Conservation (phyloP, 1,140 invertebrate genomes). For the Gryon sp. region DNA sequence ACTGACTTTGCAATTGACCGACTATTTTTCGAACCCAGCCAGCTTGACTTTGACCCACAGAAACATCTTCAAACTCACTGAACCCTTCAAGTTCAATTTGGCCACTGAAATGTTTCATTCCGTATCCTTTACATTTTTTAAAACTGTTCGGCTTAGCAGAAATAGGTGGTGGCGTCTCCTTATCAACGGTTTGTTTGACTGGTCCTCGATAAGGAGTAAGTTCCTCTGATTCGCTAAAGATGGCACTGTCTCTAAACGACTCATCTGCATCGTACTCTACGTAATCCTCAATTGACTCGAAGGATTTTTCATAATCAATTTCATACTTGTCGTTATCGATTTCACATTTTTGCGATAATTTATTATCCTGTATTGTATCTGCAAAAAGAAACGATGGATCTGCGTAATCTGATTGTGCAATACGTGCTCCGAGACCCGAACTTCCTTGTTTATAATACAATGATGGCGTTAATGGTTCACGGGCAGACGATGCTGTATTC, state of each 20-base stretch:
- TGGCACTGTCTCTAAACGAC: constrained; percentile 89
- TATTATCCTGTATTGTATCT: constrained; percentile 35
- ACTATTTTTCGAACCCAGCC: constrained; percentile 78
- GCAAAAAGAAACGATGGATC: constrained; percentile 85
- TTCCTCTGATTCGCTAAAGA: constrained; percentile 88
- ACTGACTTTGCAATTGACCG: constrained; percentile 71
- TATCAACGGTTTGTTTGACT: constrained; percentile 25
- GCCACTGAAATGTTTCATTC: constrained; percentile 18
- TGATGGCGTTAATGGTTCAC: constrained; percentile 54
- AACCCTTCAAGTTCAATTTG: constrained; percentile 26
- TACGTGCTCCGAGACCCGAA: constrained; percentile 89
- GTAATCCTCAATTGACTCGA: constrained; percentile 86
- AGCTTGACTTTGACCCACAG: constrained; percentile 75
- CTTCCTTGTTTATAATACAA: constrained; percentile 87
- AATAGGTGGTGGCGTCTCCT: constrained; percentile 74
- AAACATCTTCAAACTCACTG: constrained; percentile 70
- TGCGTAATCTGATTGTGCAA: constrained; percentile 92
- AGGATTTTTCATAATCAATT: constrained; percentile 86
- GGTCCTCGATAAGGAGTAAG: constrained; percentile 47
- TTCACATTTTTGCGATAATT: constrained; percentile 16
- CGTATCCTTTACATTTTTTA: constrained; percentile 53
- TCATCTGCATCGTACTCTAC: constrained; percentile 80
- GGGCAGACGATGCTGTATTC: constrained; percentile 12
- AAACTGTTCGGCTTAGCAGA: constrained; percentile 72
- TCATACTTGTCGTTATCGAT: constrained; percentile 81